Base-by-base conservation (phyloP, 2,888 invertebrate genomes). In the Blomia tropicalis region DNA sequence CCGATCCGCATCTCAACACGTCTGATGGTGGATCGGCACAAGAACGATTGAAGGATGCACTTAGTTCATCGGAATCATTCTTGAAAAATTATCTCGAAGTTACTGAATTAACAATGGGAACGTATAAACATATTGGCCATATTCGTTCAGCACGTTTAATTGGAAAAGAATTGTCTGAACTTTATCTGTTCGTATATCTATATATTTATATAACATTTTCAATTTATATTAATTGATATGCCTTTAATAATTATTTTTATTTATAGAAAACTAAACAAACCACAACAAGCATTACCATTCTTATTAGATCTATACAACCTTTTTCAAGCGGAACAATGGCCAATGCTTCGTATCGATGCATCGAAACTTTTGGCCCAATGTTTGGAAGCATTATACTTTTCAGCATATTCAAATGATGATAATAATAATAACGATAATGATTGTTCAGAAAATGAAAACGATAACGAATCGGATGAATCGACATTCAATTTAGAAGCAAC, bases 21-120 rank as follows among this genome's bases (percentile, higher is more conserved):
- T 2, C n/a, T 22, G 27, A 22, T 23, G 58, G 31, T 36, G 31
- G 25, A 14, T 7, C 51, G 51, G 7, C 51, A 11, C 84, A 87
- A 0, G 87, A 88, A 69, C 82, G 86, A 71, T 76, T 95, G 11
- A 88, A 91, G 72, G 86, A 88, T 70, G 89, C 92, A 0, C 75
- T 95, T 2, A 88, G 91, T 61, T 90, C 90, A 14, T 86, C 87
- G 71, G 84, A 84, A 63, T 81, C 84, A 58, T 95, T 93, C 73
- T 84, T 87, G 70, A 87, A 86, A 72, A 84, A 89, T 68, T 95
- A 93, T 72, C 75, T 68, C 78, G 93, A 93, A 74, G 75, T 93
- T 64, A 88, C 91, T 0, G 95, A 95, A 73, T 75, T 93, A 66
- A 90, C 93, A 0, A 91, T 93, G 82, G 90, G 92, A 59, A 93